Evolutionary conservation across 37 sponge, comb jelly and placozoan genomes (phyloP), one percentile per base, ranked within the genome.

Genomic region (Haliclona indistincta): DNA sequence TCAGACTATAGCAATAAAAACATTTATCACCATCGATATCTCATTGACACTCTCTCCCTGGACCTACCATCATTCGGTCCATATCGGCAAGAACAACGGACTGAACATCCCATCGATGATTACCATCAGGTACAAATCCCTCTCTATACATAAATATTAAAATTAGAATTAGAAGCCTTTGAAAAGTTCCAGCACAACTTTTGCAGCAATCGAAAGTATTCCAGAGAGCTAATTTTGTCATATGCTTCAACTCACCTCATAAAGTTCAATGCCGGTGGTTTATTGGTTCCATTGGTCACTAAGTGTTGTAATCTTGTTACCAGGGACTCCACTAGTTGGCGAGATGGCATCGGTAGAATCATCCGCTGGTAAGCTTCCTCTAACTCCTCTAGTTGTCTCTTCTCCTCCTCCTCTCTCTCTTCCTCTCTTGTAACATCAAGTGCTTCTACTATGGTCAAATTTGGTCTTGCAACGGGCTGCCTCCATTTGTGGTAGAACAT

Each of bases 241-340:
- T 47, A 47, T 47, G 10, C 10, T n/a, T 40, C 20, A 20, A 43
- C 74, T 56, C 45, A 87, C 86, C 63, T 84, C 42, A 76, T 40
- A 47, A 80, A 90, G 20, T 36, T 10, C 33, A 54, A 71, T 6
- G 85, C 91, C 10, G 91, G 81, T 22, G 91, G 82, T 23, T 77
- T 72, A 73, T 70, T 74, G 2, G 72, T 77, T 70, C 61, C 54
- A 44, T 90, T 90, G 17, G 43, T 26, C 33, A 81, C 72, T 41
- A 84, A 44, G 32, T 76, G 43, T 54, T 81, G 74, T 37, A 90
- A 54, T n/a, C 86, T 53, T 39, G 40, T 4, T 32, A 62, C 35
- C 0, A 87, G 47, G 8, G 70, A 33, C 25, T 76, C 51, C 38
- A 85, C 60, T 10, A 78, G 74, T 20, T 10, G 65, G 3, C 42